Evolutionary conservation across 2,888 invertebrate species (phyloP), one percentile per base, ranked within the genome.

Genomic region (Lasius platythorax): DNA sequence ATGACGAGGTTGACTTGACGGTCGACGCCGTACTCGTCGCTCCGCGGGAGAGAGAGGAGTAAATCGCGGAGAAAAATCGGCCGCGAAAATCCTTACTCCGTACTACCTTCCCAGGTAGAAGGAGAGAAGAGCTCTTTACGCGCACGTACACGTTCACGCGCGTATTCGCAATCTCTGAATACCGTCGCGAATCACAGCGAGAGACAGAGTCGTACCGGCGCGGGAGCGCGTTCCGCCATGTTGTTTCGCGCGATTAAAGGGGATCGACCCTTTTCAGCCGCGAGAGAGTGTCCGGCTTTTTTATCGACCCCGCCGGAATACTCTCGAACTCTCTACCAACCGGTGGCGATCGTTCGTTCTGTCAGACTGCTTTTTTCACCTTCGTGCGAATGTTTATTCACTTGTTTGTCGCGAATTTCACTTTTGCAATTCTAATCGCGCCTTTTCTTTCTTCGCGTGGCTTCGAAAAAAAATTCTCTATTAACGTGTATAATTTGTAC

Each of bases 201-300:
- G 30, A 56, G 18, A 46, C 56, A 18, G 58, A 61, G 37, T 46
- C 8, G n/a, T 81, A 28, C 79, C 79, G 79, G 79, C 23, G 9
- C 37, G 73, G 12, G 3, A 28, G 37, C 61, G 37, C 64, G 61
- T 46, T 73, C 79, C 79, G 79, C 79, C 79, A 81, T 81, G 46
- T 72, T 79, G 72, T 50, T 18, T 50, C 18, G 46, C 15, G 61
- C 23, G 30, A 43, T 78, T 33, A 33, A 33, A 68, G 40, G 30
- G 43, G n/a, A 66, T 30, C 28, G 76, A 67, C 53, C 15, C 28
- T n/a, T 53, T 53, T 64, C 11, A 37, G 37, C 3, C 33, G 43
- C 68, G 68, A 40, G 68, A 18, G 28, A 28, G 18, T 11, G 40
- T 58, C 28, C 28, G 61, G 40, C 66, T 75, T 33, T 6, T 64